Evolutionary conservation across 2,113 vertebrate genomes (phyloP), one percentile per base, ranked within the genome.

Genomic region (Gadus macrocephalus): DNA sequence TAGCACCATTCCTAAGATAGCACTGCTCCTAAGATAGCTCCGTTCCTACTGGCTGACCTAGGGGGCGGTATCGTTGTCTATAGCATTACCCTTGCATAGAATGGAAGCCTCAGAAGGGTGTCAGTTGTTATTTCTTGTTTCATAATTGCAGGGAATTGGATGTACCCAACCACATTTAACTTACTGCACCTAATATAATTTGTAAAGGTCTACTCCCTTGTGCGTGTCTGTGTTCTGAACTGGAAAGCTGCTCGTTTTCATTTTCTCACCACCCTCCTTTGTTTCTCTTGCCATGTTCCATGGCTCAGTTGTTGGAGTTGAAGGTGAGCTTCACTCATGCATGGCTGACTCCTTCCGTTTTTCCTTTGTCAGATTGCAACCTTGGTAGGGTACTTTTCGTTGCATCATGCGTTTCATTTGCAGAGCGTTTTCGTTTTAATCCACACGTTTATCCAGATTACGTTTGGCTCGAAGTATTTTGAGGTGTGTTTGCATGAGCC

Each of bases 281-380:
- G 62, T 81, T 63, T 58, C 55, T 81, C 70, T 77, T 49, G 60
- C 75, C 64, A 67, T 69, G 61, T 59, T 68, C 15, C 55, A 70
- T 72, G 59, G 79, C 77, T 78, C 81, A 91, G 90, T 85, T 88
- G 87, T 76, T 90, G 86, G 88, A 92, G 75, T 58, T 85, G 28
- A 91, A 91, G 85, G 88, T 91, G 42, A 70, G 15, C 12, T 75
- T 67, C 11, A 22, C 71, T 15, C 62, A 17, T 77, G 70, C 74
- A 81, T 73, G 72, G 70, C 76, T 71, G 58, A 72, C 69, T 71
- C 64, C 70, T 70, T 53, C 58, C 64, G 22, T 71, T 78, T 81
- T 35, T 61, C 27, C 15, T 35, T 62, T 60, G 56, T 17, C 60
- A 68, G 64, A 68, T 70, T 67, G 49, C 38, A 53, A 42, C 15